Base-by-base conservation (phyloP, 1,140 invertebrate genomes). In the Daktulosphaira vitifoliae region DNA sequence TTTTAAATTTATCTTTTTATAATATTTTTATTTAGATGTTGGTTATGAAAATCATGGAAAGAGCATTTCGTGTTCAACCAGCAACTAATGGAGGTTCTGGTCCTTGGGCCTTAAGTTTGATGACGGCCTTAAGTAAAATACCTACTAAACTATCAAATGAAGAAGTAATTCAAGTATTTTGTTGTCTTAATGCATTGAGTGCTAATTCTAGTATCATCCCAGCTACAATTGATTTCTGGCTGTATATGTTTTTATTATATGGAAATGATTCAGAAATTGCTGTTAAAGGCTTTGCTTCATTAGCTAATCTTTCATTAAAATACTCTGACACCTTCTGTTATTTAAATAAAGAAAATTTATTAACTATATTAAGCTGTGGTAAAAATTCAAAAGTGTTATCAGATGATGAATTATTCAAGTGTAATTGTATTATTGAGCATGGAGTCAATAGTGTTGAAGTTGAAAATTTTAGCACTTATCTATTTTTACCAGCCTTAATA, bases 61-160 rank as follows among this genome's bases (percentile, higher is more conserved):
- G 15, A 18, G 3, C 8, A 22, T 49, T 66, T 46, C 20, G 33
- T 0, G 25, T 62, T 49, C 46, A 48, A 22, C 56, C 56, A 9
- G 42, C 56, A 33, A 62, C 42, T 15, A 62, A 62, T 48, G 56
- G 42, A 62, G 56, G 56, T 11, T 29, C 56, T 33, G 56, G 56
- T 4, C 56, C 56, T 48, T 62, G 42, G 56, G 56, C 56, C 20
- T 48, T 62, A 46, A 48, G 25, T n/a, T 48, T 62, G 15, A 62
- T 62, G 42, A 3, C 15, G 11, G 56, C 25, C n/a, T 7, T 62
- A 33, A n/a, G 11, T 29, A 48, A 48, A 48, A 20, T 9, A 1
- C 11, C 2, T 15, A 6, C 15, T 3, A 2, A 48, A 33, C 20
- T 62, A 15, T 48, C 42, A 3, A 20, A n/a, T 48, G 25, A 62